phyloP scores from a whole-genome alignment of 1,140 invertebrate species.

The Oryzaephilus surinamensis region DNA sequence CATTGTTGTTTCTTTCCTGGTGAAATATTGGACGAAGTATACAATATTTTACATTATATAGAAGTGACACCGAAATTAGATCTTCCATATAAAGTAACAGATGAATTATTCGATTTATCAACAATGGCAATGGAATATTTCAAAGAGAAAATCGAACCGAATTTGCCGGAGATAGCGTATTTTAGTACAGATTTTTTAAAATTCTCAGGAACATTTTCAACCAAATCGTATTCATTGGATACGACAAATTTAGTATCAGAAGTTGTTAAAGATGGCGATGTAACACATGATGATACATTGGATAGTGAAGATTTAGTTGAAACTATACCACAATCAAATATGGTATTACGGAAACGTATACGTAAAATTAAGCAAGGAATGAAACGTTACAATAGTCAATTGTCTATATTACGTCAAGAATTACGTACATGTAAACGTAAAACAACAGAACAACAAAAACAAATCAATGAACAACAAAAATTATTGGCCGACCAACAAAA shows the following conservation, averaged over 20 bases:
- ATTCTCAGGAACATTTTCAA: slow-evolving; percentile 45
- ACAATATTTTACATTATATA: slow-evolving; percentile 71
- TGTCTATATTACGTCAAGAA: slow-evolving; percentile 63
- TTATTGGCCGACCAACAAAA: slow-evolving; percentile 62
- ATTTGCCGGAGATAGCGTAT: slow-evolving; percentile 75
- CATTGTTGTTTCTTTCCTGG: slow-evolving; percentile 85
- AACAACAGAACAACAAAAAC: slow-evolving; percentile 67
- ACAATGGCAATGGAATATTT: slow-evolving; percentile 92
- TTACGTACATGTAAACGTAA: slow-evolving; percentile 67
- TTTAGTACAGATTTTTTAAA: slow-evolving; percentile 74
- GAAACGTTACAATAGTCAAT: slow-evolving; percentile 74
- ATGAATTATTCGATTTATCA: slow-evolving; percentile 83
- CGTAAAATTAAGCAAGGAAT: slow-evolving; percentile 79
- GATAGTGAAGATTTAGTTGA: slow-evolving; percentile 44
- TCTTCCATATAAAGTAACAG: slow-evolving; percentile 77
- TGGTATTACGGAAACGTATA: slow-evolving; percentile 73
- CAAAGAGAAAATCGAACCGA: slow-evolving; percentile 79
- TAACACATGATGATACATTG: slow-evolving; percentile 34
- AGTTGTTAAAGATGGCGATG: slow-evolving; percentile 35
- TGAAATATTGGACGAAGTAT: slow-evolving; percentile 51
- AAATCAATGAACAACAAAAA: slow-evolving; percentile 68
- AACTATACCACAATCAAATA: slow-evolving; percentile 65
- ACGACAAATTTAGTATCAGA: too few species aligned
- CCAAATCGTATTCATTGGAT: slow-evolving; percentile 48
- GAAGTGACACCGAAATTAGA: slow-evolving; percentile 69